Percentiles rank a stretch among this genome's conserved stretches.
Conservation (phyloP, 2,797 vertebrate species). For the Dendrocincla fuliginosa region DNA sequence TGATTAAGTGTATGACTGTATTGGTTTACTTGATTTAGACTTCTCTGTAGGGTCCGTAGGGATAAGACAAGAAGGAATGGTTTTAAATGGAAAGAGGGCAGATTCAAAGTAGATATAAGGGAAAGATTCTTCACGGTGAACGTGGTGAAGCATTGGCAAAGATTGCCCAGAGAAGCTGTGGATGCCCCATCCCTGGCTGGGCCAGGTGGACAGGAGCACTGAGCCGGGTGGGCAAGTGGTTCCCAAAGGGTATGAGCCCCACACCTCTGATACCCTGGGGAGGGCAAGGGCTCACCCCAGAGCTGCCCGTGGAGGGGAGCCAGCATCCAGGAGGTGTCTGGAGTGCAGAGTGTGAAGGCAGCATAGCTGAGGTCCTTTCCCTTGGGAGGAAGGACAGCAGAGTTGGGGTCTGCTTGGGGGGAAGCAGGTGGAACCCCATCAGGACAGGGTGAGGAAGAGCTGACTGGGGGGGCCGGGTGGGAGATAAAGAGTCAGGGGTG, state of each 20-base stretch:
- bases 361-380: neutral
- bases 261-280: neutral
- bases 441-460: neutral
- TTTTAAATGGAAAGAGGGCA: neutral
- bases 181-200: neutral
- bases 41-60: neutral
- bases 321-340: neutral
- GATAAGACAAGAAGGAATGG: neutral
- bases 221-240: fast-evolving
- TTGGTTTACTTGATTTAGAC: neutral
- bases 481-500: fast-evolving
- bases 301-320: neutral
- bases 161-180: neutral
- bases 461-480: too few relatives aligned
- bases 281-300: neutral
- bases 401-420: neutral
- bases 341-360: neutral
- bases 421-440: neutral
- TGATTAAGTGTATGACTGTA: neutral
- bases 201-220: neutral
- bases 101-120: neutral
- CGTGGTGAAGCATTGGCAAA: neutral
- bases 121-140: neutral
- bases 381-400: neutral
- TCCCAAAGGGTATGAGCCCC: fast-evolving